These are phyloP conservation scores for Diglossa brunneiventris DNA, from an alignment of 2,113 vertebrate species.

Conservation along the genomic window DNA sequence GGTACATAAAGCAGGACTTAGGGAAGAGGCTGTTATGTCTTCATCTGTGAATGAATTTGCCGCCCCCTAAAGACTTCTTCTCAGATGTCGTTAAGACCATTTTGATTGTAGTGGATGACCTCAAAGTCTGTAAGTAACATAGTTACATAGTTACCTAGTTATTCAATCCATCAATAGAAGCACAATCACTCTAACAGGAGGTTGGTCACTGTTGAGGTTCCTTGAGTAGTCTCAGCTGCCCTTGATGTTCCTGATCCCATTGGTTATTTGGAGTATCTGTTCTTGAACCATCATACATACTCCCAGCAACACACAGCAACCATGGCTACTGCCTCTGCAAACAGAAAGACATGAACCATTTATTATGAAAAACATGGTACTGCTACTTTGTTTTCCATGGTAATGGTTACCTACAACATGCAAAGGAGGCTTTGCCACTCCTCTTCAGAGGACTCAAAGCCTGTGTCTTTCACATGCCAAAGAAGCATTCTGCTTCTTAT, in stretches of 20 bases:
- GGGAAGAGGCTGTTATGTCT: background rate
- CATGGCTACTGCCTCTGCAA: background rate
- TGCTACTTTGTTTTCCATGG: background rate
- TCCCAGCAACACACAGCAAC: background rate
- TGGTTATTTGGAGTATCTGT: background rate
- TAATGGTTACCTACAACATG: background rate
- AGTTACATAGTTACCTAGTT: background rate
- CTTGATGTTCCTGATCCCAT: background rate
- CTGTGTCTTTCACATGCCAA: background rate
- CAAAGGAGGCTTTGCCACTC: background rate
- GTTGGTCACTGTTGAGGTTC: background rate
- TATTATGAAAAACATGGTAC: background rate
- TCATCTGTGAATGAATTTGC: background rate
- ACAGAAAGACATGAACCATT: background rate
- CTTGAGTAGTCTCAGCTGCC: background rate
- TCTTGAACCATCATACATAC: background rate
- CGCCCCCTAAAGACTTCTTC: rapidly evolving
- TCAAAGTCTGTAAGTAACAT: background rate
- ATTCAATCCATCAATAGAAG: background rate
- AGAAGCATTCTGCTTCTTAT: background rate
- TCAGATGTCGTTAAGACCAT: background rate
- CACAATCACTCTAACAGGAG: background rate
- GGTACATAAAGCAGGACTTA: background rate
- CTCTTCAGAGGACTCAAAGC: background rate
- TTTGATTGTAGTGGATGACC: background rate